A percentile compares a stretch with the other conserved stretches of the same genome.
phyloP scores from a whole-genome alignment of 2,888 invertebrate genomes.

The Stenoptilia bipunctidactyla region DNA sequence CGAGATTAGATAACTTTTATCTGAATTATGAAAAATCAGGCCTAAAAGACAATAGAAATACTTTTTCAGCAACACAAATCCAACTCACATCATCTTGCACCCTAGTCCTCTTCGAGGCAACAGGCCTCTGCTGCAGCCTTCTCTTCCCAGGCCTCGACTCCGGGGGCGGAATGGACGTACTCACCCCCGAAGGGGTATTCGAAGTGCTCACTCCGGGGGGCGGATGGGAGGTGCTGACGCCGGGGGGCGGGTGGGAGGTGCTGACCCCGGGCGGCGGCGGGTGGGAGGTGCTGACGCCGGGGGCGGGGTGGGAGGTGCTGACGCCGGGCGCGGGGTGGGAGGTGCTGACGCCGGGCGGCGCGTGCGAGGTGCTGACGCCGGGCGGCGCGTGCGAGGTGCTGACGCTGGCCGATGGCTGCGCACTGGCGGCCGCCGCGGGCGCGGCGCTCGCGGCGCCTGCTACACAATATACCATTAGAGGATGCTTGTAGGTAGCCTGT shows the following conservation, averaged over 20 bases:
- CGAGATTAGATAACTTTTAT: too few relatives aligned
- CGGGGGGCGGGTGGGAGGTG: slow-evolving; percentile 25
- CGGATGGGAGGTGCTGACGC: slow-evolving; percentile 20
- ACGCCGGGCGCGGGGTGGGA: slow-evolving; percentile 20
- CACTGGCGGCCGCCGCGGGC: slow-evolving; percentile 26
- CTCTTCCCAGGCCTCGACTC: slow-evolving; percentile 50
- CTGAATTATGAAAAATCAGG: too few relatives aligned
- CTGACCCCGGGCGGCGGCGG: slow-evolving; percentile 35
- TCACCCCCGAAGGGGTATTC: slow-evolving; percentile 29
- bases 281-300: slow-evolving; percentile 35
- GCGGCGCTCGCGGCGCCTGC: slow-evolving; percentile 22
- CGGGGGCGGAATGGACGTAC: slow-evolving; percentile 41
- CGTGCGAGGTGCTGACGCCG: slow-evolving; percentile 32
- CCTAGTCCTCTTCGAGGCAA: slow-evolving; percentile 65
- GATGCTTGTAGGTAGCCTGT: too few relatives aligned
- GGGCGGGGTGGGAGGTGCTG: slow-evolving; percentile 26
- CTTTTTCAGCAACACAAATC: too few relatives aligned
- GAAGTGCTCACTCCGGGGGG: slow-evolving; percentile 23
- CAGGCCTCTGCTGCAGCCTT: slow-evolving; percentile 45
- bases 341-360: slow-evolving; percentile 24
- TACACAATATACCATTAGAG: too few relatives aligned
- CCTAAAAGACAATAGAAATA: too few relatives aligned
- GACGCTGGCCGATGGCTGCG: slow-evolving; percentile 32
- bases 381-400: slow-evolving; percentile 31
- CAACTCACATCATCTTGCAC: slow-evolving; percentile 41